Conservation (phyloP, 2,888 invertebrate genomes). For the Chrysolina haemoptera region DNA sequence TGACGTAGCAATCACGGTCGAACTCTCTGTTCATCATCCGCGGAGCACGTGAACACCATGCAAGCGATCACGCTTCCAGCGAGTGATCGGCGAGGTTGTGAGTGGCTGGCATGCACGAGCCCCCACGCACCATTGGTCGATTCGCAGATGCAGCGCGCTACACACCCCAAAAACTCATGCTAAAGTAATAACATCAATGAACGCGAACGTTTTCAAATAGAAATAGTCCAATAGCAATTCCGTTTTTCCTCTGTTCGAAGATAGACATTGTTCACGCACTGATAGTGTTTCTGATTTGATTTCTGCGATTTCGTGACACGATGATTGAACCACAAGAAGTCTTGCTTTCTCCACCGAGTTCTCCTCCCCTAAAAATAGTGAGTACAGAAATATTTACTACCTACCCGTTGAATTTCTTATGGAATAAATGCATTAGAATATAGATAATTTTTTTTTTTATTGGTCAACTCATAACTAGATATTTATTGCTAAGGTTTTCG, state of each 20-base stretch:
- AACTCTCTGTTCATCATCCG: conserved; percentile 77
- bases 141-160: conserved; percentile 68
- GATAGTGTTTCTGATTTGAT: conserved; percentile 1
- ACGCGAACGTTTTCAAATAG: conserved; percentile 58
- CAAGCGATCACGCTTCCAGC: conserved; percentile 82
- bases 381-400: conserved; percentile 46
- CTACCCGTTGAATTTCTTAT: neutral
- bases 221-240: conserved; percentile 48
- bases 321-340: conserved; percentile 34
- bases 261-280: conserved; percentile 22
- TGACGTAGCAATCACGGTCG: conserved; percentile 79
- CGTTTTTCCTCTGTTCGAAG: conserved; percentile 39
- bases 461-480: too few species aligned
- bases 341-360: conserved; percentile 80
- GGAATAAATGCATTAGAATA: too few species aligned
- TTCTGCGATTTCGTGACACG: conserved; percentile 15
- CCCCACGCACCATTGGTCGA: conserved; percentile 72
- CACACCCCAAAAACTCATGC: conserved; percentile 71
- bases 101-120: conserved; percentile 75
- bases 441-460: too few species aligned
- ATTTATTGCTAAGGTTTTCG: too few species aligned
- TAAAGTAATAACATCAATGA: conserved; percentile 65
- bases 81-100: conserved; percentile 76
- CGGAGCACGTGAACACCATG: conserved; percentile 89
- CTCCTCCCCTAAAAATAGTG: conserved; percentile 77